Conservation (phyloP, 1,140 invertebrate genomes). For the Lepidostoma basale region DNA sequence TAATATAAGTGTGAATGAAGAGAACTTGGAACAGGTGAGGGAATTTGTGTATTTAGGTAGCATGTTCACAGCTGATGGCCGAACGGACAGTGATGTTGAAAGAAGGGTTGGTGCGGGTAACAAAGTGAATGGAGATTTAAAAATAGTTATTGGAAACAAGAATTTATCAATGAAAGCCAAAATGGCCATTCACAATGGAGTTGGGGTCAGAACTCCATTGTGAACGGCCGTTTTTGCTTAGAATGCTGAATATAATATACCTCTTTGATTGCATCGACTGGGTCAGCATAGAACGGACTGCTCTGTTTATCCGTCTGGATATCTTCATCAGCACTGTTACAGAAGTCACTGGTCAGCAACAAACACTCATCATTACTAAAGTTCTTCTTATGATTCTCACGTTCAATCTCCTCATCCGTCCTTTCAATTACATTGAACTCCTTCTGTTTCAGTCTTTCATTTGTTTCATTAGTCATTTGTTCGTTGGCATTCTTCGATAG, state of each 20-base stretch:
- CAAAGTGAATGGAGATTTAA: too few relatives aligned
- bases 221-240: too few relatives aligned
- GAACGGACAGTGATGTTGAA: too few relatives aligned
- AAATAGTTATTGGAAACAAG: too few relatives aligned
- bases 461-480: conserved; percentile 37
- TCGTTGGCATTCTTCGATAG: conserved; percentile 57
- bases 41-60: too few relatives aligned
- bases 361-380: conserved; percentile 41
- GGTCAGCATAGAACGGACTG: conserved; percentile 91
- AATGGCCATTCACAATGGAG: too few relatives aligned
- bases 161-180: too few relatives aligned
- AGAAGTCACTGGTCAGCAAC: conserved; percentile 41
- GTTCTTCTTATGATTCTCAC: conserved; percentile 43
- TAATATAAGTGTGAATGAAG: too few relatives aligned
- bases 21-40: too few relatives aligned
- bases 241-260: conserved; percentile 42
- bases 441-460: conserved; percentile 39
- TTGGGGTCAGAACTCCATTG: too few relatives aligned
- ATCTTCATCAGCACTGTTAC: conserved; percentile 49
- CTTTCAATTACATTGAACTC: conserved; percentile 14
- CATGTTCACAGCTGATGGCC: too few relatives aligned
- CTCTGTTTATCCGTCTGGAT: conserved; percentile 67
- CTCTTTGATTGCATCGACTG: conserved; percentile 80
- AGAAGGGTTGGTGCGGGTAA: too few relatives aligned
- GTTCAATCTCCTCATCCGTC: conserved; percentile 41